Base-by-base conservation (phyloP, 2,888 invertebrate species). In the Stomorhina lunata region DNA sequence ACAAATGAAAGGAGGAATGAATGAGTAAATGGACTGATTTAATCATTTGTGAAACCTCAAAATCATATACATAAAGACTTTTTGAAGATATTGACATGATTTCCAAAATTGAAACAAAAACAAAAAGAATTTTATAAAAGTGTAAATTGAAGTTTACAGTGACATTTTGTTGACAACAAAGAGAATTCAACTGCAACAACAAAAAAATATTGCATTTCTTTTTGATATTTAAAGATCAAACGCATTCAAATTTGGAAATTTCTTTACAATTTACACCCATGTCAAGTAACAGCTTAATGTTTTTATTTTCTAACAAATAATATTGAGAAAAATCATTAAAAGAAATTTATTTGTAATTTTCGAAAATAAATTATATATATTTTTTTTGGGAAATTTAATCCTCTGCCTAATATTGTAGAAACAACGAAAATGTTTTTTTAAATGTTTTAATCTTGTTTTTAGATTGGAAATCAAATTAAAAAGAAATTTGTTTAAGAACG, bases 231-330 rank as follows among this genome's bases (percentile, higher is more conserved):
- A n/a, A 50, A 80, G 40, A 73, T 43, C 53, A 80, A 61, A 57
- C 5, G 25, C 20, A 32, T 17, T 45, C 5, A 12, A 63, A 34
- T n/a, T n/a, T n/a, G 59, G 29, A 32, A 57, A 53, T 48, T 45
- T n/a, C n/a, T 4, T 25, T 32, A 57, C 32, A 48, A 53, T 65
- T 50, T 71, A 53, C 53, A 84, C 80, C 80, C 84, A 77, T 81
- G 81, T 84, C 84, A 81, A 71, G 37, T 76, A 63, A 32, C 77
- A 73, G 80, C 79, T 84, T 76, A 84, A 65, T 72, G 45, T 45
- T 40, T 40, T 63, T 45, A 57, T 59, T 65, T 55, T 43, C 15
- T 12, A 6, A 55, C 63, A 43, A 34, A 61, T 1, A 22, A 34
- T 57, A 61, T 29, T 15, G 12, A 45, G 15, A 48, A 32, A 59